Evolutionary conservation across 1,140 invertebrate genomes (phyloP).

Genomic region (Oscheius sp.): DNA sequence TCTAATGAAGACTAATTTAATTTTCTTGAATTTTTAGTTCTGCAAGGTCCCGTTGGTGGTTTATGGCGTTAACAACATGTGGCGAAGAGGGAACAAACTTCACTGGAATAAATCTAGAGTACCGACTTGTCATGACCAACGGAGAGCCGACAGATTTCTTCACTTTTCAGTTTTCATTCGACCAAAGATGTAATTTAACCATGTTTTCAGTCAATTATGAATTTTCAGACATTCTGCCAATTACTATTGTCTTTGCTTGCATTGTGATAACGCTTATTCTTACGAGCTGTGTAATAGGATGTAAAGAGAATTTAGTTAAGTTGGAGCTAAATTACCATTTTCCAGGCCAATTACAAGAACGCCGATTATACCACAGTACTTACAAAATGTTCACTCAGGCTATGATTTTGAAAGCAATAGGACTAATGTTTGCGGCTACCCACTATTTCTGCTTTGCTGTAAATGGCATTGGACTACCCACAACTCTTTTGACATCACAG

Average conservation of each 20-base stretch:
- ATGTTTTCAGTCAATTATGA: neutral
- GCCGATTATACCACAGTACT: constrained; percentile 79
- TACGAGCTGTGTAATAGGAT: constrained; percentile 61
- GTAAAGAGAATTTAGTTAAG: constrained; percentile 10
- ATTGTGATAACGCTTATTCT: constrained; percentile 70
- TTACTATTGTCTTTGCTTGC: constrained; percentile 69
- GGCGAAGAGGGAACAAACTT: constrained; percentile 20
- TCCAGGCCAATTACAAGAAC: constrained; percentile 71
- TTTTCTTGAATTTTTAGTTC: constrained; percentile 46
- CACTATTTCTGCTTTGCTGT: constrained; percentile 73
- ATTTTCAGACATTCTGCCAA: constrained; percentile 73
- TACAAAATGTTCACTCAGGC: constrained; percentile 80
- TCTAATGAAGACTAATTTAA: neutral
- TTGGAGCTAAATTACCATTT: neutral
- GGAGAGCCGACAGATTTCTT: constrained; percentile 73
- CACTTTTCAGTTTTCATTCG: constrained; percentile 83
- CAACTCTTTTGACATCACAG: constrained; percentile 69
- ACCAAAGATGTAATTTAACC: constrained; percentile 79
- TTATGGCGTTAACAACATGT: constrained; percentile 59
- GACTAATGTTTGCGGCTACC: constrained; percentile 70
- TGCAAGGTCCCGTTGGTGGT: constrained; percentile 61
- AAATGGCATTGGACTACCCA: constrained; percentile 68
- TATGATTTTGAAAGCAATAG: constrained; percentile 66
- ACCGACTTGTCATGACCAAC: constrained; percentile 77
- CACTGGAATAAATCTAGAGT: constrained; percentile 66